A percentile compares a stretch with the other conserved stretches of the same genome.
Conservation (phyloP, 2,888 invertebrate genomes). For the Polyommatus iphigenia region DNA sequence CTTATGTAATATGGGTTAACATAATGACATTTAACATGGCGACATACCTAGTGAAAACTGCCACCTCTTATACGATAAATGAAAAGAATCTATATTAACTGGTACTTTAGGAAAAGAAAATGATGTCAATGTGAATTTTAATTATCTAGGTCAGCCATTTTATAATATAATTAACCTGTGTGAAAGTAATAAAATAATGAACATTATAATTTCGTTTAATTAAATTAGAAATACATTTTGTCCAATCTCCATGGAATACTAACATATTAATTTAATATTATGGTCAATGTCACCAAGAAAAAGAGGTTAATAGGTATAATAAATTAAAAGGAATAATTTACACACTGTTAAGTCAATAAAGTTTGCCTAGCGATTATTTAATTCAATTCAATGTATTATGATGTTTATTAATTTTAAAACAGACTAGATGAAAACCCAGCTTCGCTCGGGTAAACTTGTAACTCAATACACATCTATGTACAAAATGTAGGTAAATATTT, state of each 20-base stretch:
- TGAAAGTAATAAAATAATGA: neutral
- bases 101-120: neutral
- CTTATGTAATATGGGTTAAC: slow-evolving; percentile 2
- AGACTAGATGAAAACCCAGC: no score
- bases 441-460: no score
- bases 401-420: neutral
- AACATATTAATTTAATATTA: neutral
- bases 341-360: neutral
- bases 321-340: neutral
- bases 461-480: no score
- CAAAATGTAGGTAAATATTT: no score
- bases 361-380: neutral
- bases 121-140: neutral
- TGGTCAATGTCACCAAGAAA: neutral
- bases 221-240: neutral
- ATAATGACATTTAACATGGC: neutral
- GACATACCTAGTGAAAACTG: neutral
- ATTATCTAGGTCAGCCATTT: neutral
- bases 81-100: neutral
- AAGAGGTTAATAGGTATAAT: neutral
- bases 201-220: neutral
- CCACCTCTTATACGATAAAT: neutral
- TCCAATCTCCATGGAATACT: neutral
- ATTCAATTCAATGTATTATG: neutral
- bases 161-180: neutral